A percentile compares a stretch with the other conserved stretches of the same genome.
These are phyloP conservation scores for Nemoura dubitans DNA, from an alignment of 2,888 invertebrate species.

Conservation along the genomic window DNA sequence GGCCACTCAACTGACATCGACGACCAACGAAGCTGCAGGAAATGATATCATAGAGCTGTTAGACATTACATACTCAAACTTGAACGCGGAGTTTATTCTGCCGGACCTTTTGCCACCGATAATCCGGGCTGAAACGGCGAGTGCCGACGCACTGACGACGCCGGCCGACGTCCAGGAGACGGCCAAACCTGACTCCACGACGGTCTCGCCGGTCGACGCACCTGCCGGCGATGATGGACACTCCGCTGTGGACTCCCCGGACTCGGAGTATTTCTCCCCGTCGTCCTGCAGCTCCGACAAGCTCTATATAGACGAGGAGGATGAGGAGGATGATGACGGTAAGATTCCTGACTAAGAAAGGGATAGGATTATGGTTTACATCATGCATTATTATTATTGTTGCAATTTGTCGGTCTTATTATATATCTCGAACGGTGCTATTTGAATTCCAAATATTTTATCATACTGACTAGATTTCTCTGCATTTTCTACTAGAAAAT, in stretches of 20 bases:
- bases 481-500: no score
- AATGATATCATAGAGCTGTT: background rate
- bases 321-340: background rate
- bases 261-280: background rate
- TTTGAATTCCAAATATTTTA: no score
- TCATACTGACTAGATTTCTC: no score
- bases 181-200: background rate
- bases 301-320: background rate
- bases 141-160: background rate
- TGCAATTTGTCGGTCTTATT: no score
- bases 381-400: no score
- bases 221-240: background rate
- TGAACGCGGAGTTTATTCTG: background rate
- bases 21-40: background rate
- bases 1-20: no score
- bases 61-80: background rate
- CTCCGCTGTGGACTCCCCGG: background rate
- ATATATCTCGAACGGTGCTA: no score
- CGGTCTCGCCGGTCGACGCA: background rate
- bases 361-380: background rate
- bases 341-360: background rate
- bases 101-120: background rate
- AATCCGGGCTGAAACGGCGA: background rate
- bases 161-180: no score
- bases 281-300: background rate